Percentiles rank a stretch among this genome's conserved stretches.
Conservation (phyloP, 2,888 invertebrate genomes). For the Busseola fusca region DNA sequence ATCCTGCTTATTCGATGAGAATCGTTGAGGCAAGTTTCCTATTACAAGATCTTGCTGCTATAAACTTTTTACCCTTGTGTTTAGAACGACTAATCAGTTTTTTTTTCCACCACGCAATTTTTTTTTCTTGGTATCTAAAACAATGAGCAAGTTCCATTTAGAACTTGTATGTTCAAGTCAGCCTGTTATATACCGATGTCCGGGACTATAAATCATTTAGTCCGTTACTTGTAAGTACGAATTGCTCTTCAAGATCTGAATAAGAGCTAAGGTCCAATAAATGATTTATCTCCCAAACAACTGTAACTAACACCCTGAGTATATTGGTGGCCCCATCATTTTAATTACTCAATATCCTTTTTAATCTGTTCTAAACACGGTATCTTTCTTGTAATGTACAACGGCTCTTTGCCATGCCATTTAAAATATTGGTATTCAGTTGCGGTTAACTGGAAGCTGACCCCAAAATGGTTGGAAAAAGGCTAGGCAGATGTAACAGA, state of each 20-base stretch:
- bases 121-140: neutral
- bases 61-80: neutral
- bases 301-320: constrained; percentile 14
- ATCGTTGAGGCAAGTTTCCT: neutral
- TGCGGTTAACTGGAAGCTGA: neutral
- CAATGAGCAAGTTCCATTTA: neutral
- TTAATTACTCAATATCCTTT: neutral
- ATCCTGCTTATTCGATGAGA: neutral
- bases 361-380: neutral
- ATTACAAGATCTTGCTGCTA: neutral
- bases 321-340: neutral
- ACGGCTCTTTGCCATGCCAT: neutral
- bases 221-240: neutral
- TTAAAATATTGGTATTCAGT: neutral
- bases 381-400: too few species aligned
- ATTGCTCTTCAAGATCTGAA: constrained; percentile 4
- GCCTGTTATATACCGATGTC: neutral
- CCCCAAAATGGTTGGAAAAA: neutral
- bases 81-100: neutral
- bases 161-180: constrained; percentile 17
- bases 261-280: constrained; percentile 13
- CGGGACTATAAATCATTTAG: constrained; percentile 16
- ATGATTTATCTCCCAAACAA: constrained; percentile 24
- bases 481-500: neutral
- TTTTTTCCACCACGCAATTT: neutral